phyloP scores from a whole-genome alignment of 2,113 vertebrate species.

The Lepus americanus region DNA sequence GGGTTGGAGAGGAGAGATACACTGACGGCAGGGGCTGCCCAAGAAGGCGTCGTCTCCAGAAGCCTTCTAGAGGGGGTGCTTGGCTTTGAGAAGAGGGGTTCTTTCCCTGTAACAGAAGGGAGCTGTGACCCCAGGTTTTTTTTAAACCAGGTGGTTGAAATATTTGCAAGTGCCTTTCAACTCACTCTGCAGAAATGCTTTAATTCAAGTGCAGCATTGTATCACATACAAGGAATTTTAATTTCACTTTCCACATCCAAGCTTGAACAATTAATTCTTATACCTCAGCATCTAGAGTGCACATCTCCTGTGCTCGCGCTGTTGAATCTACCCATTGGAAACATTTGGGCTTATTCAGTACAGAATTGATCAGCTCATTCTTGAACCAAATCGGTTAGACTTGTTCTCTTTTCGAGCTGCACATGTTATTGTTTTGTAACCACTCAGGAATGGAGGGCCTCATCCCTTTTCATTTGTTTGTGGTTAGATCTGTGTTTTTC shows the following conservation, averaged over 20 bases:
- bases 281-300: not conserved
- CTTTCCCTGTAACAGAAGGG: not conserved
- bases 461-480: not conserved
- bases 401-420: not conserved
- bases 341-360: conserved; percentile 57
- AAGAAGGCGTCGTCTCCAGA: not conserved
- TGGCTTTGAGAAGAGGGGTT: not conserved
- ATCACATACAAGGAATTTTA: conserved; percentile 63
- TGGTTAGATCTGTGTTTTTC: conserved; percentile 10
- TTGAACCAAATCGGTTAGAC: conserved; percentile 22
- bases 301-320: not conserved
- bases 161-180: conserved; percentile 5
- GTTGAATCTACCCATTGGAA: conserved; percentile 48
- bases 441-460: not conserved
- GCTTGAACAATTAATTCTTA: conserved; percentile 55
- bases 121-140: not conserved
- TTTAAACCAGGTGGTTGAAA: not conserved
- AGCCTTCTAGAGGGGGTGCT: not conserved
- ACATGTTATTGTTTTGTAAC: not conserved
- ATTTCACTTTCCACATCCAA: conserved; percentile 50
- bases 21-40: not conserved
- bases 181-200: not conserved
- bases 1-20: no score
- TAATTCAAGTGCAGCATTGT: not conserved
- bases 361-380: conserved; percentile 41